Evolutionary conservation across 2,113 vertebrate species (phyloP).

Genomic region (Nycticorax nycticorax): DNA sequence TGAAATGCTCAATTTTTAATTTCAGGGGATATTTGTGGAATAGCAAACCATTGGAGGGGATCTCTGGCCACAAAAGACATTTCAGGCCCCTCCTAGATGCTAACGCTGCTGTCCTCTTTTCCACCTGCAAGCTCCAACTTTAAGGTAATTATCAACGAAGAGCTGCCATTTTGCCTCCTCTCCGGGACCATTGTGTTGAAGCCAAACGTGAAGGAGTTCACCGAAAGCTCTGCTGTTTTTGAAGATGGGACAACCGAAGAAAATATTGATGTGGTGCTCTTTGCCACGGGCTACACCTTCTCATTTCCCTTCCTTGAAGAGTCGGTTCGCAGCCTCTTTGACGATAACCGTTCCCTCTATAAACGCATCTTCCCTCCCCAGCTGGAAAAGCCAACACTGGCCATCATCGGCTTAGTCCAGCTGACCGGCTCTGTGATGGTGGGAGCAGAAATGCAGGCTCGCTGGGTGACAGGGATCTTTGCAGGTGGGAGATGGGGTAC

Average conservation of each 20-base stretch:
- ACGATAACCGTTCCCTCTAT: conserved; percentile 75
- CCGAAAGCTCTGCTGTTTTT: conserved; percentile 74
- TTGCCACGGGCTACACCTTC: conserved; percentile 83
- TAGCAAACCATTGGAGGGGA: not conserved
- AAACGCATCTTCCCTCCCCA: conserved; percentile 81
- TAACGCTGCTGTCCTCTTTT: not conserved
- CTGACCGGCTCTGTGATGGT: conserved; percentile 79
- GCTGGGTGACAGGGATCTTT: conserved; percentile 87
- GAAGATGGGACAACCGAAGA: conserved; percentile 78
- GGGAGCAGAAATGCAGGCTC: conserved; percentile 86
- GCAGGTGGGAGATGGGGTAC: conserved; percentile 72
- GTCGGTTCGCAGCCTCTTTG: conserved; percentile 43
- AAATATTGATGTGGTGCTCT: conserved; percentile 80
- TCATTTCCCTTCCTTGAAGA: conserved; percentile 78
- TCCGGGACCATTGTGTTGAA: conserved; percentile 81
- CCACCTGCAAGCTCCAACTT: conserved; percentile 56
- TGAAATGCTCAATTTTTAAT: not conserved
- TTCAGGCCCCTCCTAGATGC: not conserved
- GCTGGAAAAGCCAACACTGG: conserved; percentile 81
- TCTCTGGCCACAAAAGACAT: not conserved
- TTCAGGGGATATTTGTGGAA: not conserved
- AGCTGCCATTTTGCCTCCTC: conserved; percentile 81
- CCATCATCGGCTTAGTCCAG: conserved; percentile 81
- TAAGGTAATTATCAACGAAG: conserved; percentile 75
- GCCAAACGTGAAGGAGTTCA: conserved; percentile 76